Evolutionary conservation across 2,888 invertebrate genomes (phyloP), one percentile per base, ranked within the genome.

Genomic region (Sminthurides aquaticus): DNA sequence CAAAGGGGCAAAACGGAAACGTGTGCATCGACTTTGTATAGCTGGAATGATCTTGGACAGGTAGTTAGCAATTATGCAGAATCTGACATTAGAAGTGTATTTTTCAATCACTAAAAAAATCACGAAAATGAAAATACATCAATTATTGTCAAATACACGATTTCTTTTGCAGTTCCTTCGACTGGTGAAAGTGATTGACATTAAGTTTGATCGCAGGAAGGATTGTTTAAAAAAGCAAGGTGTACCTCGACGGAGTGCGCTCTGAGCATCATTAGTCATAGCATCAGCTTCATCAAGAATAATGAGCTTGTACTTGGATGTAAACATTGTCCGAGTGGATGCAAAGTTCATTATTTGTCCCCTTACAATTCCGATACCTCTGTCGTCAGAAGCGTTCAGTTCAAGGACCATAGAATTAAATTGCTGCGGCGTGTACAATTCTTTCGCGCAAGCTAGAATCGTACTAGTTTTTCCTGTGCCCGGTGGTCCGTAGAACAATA

Each of bases 211-310:
- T n/a, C n/a, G n/a, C n/a, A n/a, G n/a, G n/a, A 56, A 28, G 18
- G 1, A 29, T 28, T 28, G 3, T 29, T 28, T 57, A n/a, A n/a
- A n/a, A n/a, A n/a, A n/a, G 34, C 57, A 57, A 28, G 34, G 8
- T 20, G 20, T n/a, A 52, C 91, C 92, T 84, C 95, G 85, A 74
- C 96, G 83, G 0, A 97, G 82, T 28, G 99, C 98, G 84, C 98
- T 99, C 79, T 99, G 99, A 1, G 99, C 99, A 85, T 99, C 99
- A 79, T 91, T 90, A 0, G 99, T 99, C 99, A 99, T 99, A 1
- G 96, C 96, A 78, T 99, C 99, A 0, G 99, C 98, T 81, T 99
- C 99, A 78, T 99, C 99, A 24, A 99, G 82, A 71, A 99, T 95
- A 3, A 99, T 86, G 27, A 99, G 87, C 81, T 98, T 99, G 77